Percentiles rank a stretch among this genome's conserved stretches.
These are phyloP conservation scores for Botia kubotai DNA, from an alignment of 2,797 vertebrate species.

Conservation along the genomic window DNA sequence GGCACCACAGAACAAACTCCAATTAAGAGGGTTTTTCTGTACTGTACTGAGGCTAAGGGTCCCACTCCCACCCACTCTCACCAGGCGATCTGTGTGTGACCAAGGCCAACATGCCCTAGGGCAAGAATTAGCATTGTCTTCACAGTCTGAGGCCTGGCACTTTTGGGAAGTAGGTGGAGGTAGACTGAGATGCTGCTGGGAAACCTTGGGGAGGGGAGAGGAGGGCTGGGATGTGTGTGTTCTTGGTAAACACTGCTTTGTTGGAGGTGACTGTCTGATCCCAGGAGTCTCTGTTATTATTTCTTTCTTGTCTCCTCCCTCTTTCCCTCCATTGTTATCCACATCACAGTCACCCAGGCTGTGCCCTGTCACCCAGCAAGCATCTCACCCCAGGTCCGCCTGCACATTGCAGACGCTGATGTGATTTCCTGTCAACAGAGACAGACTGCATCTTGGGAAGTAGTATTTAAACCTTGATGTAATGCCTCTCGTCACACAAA, in stretches of 20 bases:
- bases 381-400: constrained; percentile 59
- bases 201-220: constrained; percentile 46
- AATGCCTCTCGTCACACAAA: constrained; percentile 47
- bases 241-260: constrained; percentile 80
- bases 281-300: constrained; percentile 66
- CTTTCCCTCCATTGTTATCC: constrained; percentile 52
- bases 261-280: constrained; percentile 80
- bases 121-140: constrained; percentile 78
- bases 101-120: constrained; percentile 68
- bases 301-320: constrained; percentile 41
- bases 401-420: constrained; percentile 49
- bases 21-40: constrained; percentile 79
- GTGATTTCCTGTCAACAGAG: constrained; percentile 57
- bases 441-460: constrained; percentile 29
- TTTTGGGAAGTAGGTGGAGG: constrained; percentile 40
- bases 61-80: constrained; percentile 43
- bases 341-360: not conserved
- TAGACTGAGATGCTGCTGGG: constrained; percentile 29
- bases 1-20: constrained; percentile 77
- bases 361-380: not conserved
- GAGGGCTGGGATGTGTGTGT: constrained; percentile 68
- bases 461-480: not conserved
- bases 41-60: constrained; percentile 72
- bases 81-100: constrained; percentile 65
- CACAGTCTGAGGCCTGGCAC: constrained; percentile 76